A percentile compares a stretch with the other conserved stretches of the same genome.
phyloP scores from a whole-genome alignment of 2,888 invertebrate species.

The Ophonus ardosiacus region DNA sequence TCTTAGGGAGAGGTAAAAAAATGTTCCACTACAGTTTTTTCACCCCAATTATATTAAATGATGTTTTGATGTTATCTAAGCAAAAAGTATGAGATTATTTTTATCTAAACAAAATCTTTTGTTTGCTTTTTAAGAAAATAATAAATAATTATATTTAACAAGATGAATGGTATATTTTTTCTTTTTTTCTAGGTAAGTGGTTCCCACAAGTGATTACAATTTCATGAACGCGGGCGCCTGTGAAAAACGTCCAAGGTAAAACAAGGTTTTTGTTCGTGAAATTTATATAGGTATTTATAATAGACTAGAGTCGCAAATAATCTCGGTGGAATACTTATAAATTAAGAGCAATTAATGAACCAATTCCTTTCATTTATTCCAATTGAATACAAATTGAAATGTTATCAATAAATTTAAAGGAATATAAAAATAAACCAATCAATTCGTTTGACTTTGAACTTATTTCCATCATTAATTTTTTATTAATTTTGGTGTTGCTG shows the following conservation, averaged over 20 bases:
- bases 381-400: constrained; percentile 11
- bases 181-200: constrained; percentile 13
- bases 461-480: background rate
- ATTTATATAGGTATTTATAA: background rate
- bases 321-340: background rate
- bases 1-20: too few species aligned
- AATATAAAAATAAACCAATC: constrained; percentile 1
- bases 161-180: constrained; percentile 2
- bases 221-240: background rate
- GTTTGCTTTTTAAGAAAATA: constrained; percentile 5
- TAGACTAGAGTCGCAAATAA: background rate
- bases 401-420: background rate
- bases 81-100: constrained; percentile 23
- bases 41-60: constrained; percentile 31
- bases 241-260: constrained; percentile 9
- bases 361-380: constrained; percentile 2
- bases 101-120: constrained; percentile 19
- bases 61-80: constrained; percentile 12
- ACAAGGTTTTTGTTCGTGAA: background rate
- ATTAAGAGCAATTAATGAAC: constrained; percentile 11
- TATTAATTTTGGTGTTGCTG: background rate
- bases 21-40: background rate
- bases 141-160: constrained; percentile 37
- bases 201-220: constrained; percentile 13
- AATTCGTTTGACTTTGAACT: constrained; percentile 19